Evolutionary conservation across 2,888 invertebrate genomes (phyloP).

Genomic region (Terebella lapidaria): DNA sequence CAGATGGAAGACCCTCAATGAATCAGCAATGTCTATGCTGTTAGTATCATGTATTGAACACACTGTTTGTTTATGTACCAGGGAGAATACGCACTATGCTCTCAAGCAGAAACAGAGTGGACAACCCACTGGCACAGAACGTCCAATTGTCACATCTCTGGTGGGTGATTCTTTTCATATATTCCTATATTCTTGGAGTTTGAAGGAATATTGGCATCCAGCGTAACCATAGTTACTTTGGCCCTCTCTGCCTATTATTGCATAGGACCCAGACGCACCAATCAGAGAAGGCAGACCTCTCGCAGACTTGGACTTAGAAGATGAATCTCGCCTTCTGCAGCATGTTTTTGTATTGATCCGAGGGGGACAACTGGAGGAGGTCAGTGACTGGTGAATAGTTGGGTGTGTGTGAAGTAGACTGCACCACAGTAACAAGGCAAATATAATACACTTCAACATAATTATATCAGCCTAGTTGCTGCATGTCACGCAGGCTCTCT

Average conservation of each 20-base stretch:
- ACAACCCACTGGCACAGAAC: neutral
- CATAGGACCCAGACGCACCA: slow-evolving; percentile 83
- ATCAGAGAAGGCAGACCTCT: slow-evolving; percentile 70
- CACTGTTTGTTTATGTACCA: neutral
- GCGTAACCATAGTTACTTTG: neutral
- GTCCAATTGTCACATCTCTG: slow-evolving; percentile 4
- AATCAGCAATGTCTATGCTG: too few species aligned
- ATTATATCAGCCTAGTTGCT: too few species aligned
- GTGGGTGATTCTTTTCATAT: slow-evolving; percentile 3
- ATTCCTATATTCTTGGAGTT: neutral
- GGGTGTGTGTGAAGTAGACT: too few species aligned
- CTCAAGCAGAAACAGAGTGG: slow-evolving; percentile 2
- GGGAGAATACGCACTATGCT: slow-evolving; percentile 12
- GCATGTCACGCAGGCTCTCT: too few species aligned
- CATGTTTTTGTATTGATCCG: slow-evolving; percentile 72
- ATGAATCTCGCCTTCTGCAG: slow-evolving; percentile 63
- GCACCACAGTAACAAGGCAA: too few species aligned
- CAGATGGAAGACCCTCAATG: too few species aligned
- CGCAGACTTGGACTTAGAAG: slow-evolving; percentile 80
- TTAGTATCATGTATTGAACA: too few species aligned
- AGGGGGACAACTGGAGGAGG: slow-evolving; percentile 76
- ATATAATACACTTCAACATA: too few species aligned
- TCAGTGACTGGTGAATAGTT: slow-evolving; percentile 23
- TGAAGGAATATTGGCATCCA: neutral
- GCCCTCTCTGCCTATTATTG: neutral